Evolutionary conservation across 64 coral and sea anemone species (phyloP), one percentile per base, ranked within the genome.

Genomic region (Pocillopora verrucosa): DNA sequence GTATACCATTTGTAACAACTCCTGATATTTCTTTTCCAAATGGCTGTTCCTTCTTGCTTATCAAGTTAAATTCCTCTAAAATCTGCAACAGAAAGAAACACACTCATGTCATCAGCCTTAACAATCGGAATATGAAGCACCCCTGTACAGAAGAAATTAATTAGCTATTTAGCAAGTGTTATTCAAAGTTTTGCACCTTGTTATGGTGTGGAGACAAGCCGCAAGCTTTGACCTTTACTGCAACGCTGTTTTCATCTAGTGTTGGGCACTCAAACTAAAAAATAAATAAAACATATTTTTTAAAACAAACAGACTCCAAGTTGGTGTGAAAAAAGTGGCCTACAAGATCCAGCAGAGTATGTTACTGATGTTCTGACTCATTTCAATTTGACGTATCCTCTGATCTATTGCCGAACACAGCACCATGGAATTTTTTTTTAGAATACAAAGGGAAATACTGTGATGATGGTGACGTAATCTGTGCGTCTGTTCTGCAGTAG

Each of bases 221-320:
- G 93, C 96, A 99, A 34, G 96, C 93, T 58, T 99, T 99, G 59
- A 99, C 62, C 76, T 91, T 93, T 34, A 99, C 93, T 22, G 92
- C 61, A 35, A 90, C 86, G 86, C 88, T 87, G n/a, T 87, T 73
- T 72, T 93, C 94, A 67, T 89, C 68, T 51, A 89, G 60, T 35
- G 91, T 36, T 59, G 93, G 93, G 34, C 88, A 91, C 60, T 93
- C 88, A 67, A 89, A 90, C 91, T 93, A 67, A 51, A 51, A 73
- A 11, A 26, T 13, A 80, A 45, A 62, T 57, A n/a, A 75, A 51
- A 51, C 7, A 7, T 51, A 3, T 7, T 51, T 51, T n/a, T 16
- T 3, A 65, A 82, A 17, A 60, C 22, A 59, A 14, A 56, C 41
- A n/a, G 64, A 67, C 16, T 16, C 41, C 41, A 51, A 4, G 41